Evolutionary conservation across 1,140 invertebrate genomes (phyloP).

Genomic region (Episyrphus balteatus): DNA sequence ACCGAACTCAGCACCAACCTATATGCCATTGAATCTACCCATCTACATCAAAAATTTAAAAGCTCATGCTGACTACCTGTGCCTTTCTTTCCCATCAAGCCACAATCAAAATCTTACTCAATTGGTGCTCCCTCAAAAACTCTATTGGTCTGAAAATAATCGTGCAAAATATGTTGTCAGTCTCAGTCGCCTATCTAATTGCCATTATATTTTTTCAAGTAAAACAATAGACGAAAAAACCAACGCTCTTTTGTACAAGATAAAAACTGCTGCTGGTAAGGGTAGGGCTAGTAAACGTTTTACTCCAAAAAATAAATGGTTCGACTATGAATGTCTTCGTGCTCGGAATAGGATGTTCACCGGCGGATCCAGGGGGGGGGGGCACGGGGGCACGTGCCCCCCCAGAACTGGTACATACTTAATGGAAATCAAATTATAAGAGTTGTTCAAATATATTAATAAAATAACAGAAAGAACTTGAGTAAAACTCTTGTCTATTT

Average conservation of each 20-base stretch:
- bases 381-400: no score
- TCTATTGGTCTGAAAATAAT: not conserved
- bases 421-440: no score
- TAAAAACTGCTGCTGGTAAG: not conserved
- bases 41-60: no score
- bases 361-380: no score
- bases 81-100: not conserved
- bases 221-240: not conserved
- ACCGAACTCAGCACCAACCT: no score
- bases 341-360: not conserved
- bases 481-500: no score
- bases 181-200: not conserved
- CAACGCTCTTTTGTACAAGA: not conserved
- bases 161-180: not conserved
- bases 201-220: not conserved
- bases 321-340: not conserved
- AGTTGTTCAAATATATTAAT: no score
- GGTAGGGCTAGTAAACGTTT: not conserved
- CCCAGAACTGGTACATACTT: no score
- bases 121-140: not conserved
- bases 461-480: no score
- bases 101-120: not conserved
- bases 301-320: not conserved
- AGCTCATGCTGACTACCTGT: no score
- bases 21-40: no score